Conservation (phyloP, 2,888 invertebrate genomes). For the Gandaritis pyraliata region DNA sequence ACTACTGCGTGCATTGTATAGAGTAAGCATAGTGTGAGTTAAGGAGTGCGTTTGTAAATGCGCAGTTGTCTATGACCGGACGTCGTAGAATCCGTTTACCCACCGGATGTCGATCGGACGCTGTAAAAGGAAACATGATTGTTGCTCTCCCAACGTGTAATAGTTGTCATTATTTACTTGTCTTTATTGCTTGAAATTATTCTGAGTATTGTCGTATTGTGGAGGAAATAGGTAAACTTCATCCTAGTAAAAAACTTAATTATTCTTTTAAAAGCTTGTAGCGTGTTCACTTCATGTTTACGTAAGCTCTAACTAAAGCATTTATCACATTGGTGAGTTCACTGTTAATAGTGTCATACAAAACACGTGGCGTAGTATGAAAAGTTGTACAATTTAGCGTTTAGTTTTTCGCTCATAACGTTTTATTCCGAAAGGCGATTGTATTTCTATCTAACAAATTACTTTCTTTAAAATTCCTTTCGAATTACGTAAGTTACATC, state of each 20-base stretch:
- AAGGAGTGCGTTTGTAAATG: constrained; percentile 36
- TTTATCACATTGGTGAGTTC: no score
- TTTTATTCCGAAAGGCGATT: no score
- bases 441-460: no score
- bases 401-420: no score
- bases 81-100: constrained; percentile 52
- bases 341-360: no score
- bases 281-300: no score
- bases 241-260: constrained; percentile 1
- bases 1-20: neutral
- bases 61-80: constrained; percentile 55
- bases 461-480: no score
- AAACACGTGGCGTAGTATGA: no score
- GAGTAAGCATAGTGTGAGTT: constrained; percentile 4
- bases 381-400: no score
- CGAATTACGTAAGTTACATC: no score
- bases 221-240: constrained; percentile 27
- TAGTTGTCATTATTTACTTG: constrained; percentile 69
- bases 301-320: no score
- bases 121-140: constrained; percentile 74
- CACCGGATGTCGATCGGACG: constrained; percentile 71
- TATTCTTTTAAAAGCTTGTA: no score
- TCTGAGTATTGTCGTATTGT: constrained; percentile 35
- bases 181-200: constrained; percentile 44
- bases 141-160: constrained; percentile 67